Evolutionary conservation across 2,113 vertebrate species (phyloP).

Genomic region (Pholis gunnellus): DNA sequence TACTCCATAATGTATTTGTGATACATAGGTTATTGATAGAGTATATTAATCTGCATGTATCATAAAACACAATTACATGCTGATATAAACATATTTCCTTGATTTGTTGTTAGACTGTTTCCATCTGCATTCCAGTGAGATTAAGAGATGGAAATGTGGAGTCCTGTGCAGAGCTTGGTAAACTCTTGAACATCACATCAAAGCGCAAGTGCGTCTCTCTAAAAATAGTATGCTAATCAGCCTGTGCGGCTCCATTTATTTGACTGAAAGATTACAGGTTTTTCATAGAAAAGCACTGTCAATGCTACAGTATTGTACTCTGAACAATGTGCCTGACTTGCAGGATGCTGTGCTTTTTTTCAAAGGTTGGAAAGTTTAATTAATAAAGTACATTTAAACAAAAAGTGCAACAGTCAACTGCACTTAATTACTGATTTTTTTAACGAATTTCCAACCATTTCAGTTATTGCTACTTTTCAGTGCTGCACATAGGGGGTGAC

Average conservation of each 20-base stretch:
- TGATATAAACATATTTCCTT: background rate
- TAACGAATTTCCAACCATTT: constrained; percentile 1
- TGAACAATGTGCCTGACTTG: background rate
- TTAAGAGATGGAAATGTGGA: constrained; percentile 32
- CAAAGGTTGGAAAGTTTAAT: constrained; percentile 7
- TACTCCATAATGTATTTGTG: background rate
- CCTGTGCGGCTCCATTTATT: constrained; percentile 38
- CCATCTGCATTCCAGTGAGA: constrained; percentile 21
- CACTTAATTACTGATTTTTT: background rate
- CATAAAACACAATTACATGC: background rate
- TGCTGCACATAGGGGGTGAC: background rate
- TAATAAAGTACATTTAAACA: constrained; percentile 6
- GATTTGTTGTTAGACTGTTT: constrained; percentile 16
- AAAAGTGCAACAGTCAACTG: background rate
- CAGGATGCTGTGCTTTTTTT: background rate
- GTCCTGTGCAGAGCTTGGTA: constrained; percentile 41
- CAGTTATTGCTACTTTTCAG: background rate
- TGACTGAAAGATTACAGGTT: constrained; percentile 25
- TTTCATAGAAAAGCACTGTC: constrained; percentile 24
- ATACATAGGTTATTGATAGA: background rate
- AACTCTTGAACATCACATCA: constrained; percentile 61
- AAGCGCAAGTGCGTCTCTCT: constrained; percentile 51
- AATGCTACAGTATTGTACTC: constrained; percentile 11
- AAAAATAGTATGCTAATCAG: constrained; percentile 73
- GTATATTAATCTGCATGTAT: background rate